Conservation (phyloP, 35 echinoderm and acorn worm species). For the Patiria miniata region DNA sequence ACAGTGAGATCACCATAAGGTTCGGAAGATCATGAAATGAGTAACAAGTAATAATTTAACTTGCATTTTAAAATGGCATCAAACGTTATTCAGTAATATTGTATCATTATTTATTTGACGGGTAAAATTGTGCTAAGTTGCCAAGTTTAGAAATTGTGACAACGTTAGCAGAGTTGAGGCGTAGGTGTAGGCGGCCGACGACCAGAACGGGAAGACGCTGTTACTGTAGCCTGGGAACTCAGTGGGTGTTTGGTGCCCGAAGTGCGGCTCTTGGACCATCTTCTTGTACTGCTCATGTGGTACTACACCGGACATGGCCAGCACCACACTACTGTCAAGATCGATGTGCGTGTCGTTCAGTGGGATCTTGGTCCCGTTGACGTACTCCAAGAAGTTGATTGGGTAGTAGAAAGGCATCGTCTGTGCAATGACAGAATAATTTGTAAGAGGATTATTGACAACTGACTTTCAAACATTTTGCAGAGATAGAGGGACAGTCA, state of each 20-base stretch:
- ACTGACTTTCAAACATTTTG: too few relatives aligned
- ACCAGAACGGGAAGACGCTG: not conserved
- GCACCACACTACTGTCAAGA: not conserved
- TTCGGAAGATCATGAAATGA: too few relatives aligned
- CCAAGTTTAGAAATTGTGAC: slow-evolving; percentile 25
- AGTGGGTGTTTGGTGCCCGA: slow-evolving; percentile 5
- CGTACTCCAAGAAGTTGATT: slow-evolving; percentile 14
- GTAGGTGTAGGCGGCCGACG: slow-evolving; percentile 31
- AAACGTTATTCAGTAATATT: too few relatives aligned
- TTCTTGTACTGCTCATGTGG: slow-evolving; percentile 3
- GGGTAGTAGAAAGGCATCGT: slow-evolving; percentile 12
- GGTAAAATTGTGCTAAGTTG: not conserved
- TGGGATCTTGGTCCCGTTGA: slow-evolving; percentile 29
- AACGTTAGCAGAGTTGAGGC: slow-evolving; percentile 9
- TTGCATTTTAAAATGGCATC: too few relatives aligned
- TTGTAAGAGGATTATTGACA: too few relatives aligned
- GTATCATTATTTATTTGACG: too few relatives aligned
- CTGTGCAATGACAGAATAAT: not conserved
- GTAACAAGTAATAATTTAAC: too few relatives aligned
- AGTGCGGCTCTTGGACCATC: not conserved
- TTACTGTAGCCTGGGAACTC: slow-evolving; percentile 31
- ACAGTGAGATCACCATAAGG: too few relatives aligned
- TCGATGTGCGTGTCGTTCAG: not conserved
- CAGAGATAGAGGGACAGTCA: too few relatives aligned
- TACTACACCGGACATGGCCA: slow-evolving; percentile 22